Conservation (phyloP, 2,888 invertebrate species). For the Pammene aurita region DNA sequence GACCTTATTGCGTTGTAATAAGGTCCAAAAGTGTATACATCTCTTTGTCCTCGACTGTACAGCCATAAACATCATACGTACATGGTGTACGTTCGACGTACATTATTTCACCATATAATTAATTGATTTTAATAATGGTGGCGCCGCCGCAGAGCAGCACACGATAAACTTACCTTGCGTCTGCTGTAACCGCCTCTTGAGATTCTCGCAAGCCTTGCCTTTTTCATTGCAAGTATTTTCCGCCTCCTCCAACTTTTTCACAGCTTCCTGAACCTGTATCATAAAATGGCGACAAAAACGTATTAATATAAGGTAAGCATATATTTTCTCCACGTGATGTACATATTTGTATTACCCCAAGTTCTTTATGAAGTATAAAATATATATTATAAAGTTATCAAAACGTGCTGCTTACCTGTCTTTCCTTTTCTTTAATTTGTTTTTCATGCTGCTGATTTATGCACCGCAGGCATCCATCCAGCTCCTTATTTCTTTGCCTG, state of each 20-base stretch:
- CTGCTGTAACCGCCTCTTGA: constrained; percentile 53
- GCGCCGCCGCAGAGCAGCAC: too few species aligned
- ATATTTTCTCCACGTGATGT: too few species aligned
- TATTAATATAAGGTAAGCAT: too few species aligned
- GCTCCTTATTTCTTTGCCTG: constrained; percentile 49
- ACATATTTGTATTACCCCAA: neutral
- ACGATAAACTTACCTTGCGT: constrained; percentile 65
- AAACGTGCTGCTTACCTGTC: constrained; percentile 53
- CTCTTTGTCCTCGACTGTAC: too few species aligned
- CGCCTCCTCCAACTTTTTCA: constrained; percentile 50
- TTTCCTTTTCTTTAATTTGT: constrained; percentile 54
- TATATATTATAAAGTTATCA: too few species aligned
- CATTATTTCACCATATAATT: too few species aligned
- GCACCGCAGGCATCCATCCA: constrained; percentile 53
- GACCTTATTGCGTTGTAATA: too few species aligned
- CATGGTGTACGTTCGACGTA: too few species aligned
- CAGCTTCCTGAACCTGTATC: constrained; percentile 54
- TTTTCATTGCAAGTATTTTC: constrained; percentile 48
- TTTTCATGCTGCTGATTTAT: constrained; percentile 47
- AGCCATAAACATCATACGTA: too few species aligned
- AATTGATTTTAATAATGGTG: too few species aligned
- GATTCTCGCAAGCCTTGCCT: constrained; percentile 48
- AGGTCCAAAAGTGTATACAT: too few species aligned
- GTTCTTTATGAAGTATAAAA: neutral
- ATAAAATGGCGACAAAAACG: neutral